Conservation (phyloP, 2,888 invertebrate genomes). For the Athrips mouffetella region DNA sequence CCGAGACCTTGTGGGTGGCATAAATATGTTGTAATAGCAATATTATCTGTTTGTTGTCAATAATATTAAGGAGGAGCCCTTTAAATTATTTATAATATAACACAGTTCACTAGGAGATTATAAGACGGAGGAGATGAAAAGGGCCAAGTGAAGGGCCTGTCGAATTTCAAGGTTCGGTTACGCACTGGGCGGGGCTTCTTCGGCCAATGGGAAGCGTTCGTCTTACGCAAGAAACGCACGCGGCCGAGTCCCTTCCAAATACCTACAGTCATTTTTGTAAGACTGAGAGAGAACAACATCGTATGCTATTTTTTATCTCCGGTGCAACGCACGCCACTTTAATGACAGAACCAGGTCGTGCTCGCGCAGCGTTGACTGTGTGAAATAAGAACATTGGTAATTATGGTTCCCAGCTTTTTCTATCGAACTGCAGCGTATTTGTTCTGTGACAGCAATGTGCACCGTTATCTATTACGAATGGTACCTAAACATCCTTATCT, state of each 20-base stretch:
- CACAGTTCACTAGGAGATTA: slow-evolving; percentile 69
- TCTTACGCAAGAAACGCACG: slow-evolving; percentile 69
- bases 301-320: slow-evolving; percentile 2
- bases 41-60: slow-evolving; percentile 25
- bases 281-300: slow-evolving; percentile 26
- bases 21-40: slow-evolving; percentile 18
- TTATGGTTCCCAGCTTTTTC: too few species aligned
- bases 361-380: background rate
- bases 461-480: too few species aligned
- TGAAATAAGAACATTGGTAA: background rate
- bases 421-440: too few species aligned
- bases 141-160: slow-evolving; percentile 65
- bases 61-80: slow-evolving; percentile 63
- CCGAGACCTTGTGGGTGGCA: background rate
- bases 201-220: slow-evolving; percentile 56
- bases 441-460: too few species aligned
- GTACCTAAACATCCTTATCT: too few species aligned
- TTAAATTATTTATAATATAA: slow-evolving; percentile 80
- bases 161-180: slow-evolving; percentile 66
- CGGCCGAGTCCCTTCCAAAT: slow-evolving; percentile 39
- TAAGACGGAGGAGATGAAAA: slow-evolving; percentile 57
- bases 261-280: slow-evolving; percentile 28
- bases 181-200: slow-evolving; percentile 71
- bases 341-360: background rate
- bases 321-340: too few species aligned